These are phyloP conservation scores for Panzeria rudis DNA, from an alignment of 2,888 invertebrate genomes.

Conservation along the genomic window DNA sequence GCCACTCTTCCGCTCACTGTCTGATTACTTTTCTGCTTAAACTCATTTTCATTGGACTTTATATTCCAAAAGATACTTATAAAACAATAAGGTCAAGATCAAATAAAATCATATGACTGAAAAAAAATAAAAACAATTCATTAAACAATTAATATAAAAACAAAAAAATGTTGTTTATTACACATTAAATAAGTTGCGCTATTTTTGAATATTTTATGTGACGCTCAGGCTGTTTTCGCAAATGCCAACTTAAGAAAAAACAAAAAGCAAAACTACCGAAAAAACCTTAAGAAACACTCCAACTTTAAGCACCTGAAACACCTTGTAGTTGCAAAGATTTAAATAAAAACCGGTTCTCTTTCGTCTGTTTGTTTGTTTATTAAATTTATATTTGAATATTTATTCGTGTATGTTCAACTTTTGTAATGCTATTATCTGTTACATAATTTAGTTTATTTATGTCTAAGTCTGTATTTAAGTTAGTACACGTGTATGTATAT, in stretches of 20 bases:
- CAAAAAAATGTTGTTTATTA: background rate
- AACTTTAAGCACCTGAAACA: background rate
- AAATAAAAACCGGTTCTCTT: conserved; percentile 25
- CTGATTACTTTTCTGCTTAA: background rate
- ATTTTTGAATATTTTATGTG: background rate
- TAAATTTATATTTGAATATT: background rate
- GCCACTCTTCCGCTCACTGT: background rate
- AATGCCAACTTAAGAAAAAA: background rate
- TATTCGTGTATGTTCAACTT: background rate
- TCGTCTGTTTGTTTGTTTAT: background rate
- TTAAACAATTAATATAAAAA: background rate
- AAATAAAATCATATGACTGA: background rate
- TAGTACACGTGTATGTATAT: background rate
- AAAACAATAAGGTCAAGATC: conserved; percentile 48
- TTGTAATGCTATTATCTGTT: conserved; percentile 33
- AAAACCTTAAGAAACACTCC: background rate
- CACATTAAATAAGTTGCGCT: background rate
- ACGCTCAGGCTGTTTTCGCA: background rate
- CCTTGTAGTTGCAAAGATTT: conserved; percentile 11
- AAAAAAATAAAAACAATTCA: background rate
- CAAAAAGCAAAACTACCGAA: background rate
- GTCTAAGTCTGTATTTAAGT: background rate
- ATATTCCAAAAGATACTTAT: background rate
- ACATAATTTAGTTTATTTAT: conserved; percentile 25
- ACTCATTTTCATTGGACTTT: background rate